phyloP scores from a whole-genome alignment of 2,797 vertebrate genomes.

The Enoplosus armatus region DNA sequence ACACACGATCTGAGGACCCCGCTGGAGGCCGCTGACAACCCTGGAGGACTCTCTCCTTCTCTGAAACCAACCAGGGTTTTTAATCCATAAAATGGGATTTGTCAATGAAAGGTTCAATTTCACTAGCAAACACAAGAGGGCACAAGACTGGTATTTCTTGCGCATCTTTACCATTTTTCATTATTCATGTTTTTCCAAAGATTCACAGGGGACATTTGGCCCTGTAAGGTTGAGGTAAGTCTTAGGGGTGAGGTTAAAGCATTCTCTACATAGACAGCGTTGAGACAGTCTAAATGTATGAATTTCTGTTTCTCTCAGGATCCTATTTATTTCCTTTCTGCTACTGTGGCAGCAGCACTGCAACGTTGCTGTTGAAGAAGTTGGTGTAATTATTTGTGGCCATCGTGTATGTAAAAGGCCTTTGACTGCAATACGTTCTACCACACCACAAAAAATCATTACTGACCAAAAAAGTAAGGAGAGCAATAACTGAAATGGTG shows the following conservation, averaged over 20 bases:
- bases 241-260: slow-evolving; percentile 58
- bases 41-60: slow-evolving; percentile 32
- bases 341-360: slow-evolving; percentile 68
- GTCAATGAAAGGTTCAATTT: slow-evolving; percentile 53
- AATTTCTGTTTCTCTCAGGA: slow-evolving; percentile 83
- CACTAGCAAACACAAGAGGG: slow-evolving; percentile 47
- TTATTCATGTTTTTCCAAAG: slow-evolving; percentile 76
- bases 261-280: slow-evolving; percentile 62
- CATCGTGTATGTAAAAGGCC: slow-evolving; percentile 62
- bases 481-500: slow-evolving; percentile 77
- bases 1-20: slow-evolving; percentile 81
- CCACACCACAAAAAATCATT: slow-evolving; percentile 65
- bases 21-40: slow-evolving; percentile 74
- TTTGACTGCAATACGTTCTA: slow-evolving; percentile 77
- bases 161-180: slow-evolving; percentile 54
- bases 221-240: slow-evolving; percentile 56
- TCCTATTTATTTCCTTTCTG: slow-evolving; percentile 81
- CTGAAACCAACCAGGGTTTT: slow-evolving; percentile 51
- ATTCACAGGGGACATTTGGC: slow-evolving; percentile 56
- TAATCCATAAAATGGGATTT: slow-evolving; percentile 37
- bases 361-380: slow-evolving; percentile 59
- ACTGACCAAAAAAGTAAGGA: slow-evolving; percentile 80
- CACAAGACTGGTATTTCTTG: slow-evolving; percentile 58
- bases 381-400: slow-evolving; percentile 65
- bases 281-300: slow-evolving; percentile 63